Conservation (phyloP, 2,113 vertebrate species). For the Takifugu flavidus region DNA sequence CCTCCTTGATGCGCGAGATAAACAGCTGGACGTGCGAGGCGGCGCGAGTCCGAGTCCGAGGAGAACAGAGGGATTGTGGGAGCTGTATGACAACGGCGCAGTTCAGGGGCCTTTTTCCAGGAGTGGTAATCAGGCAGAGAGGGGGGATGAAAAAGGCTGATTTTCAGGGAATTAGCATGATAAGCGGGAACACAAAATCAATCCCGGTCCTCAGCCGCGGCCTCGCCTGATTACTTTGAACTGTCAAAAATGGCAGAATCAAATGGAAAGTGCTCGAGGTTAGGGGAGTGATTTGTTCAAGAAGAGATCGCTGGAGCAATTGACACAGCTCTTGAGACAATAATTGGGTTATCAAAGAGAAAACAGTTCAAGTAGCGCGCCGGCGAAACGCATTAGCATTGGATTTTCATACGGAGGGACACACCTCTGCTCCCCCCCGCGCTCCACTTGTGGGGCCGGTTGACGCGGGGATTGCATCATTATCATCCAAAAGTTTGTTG, state of each 20-base stretch:
- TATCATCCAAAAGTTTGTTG: conserved; percentile 90
- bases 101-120: conserved; percentile 93
- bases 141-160: conserved; percentile 98
- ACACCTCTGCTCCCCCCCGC: conserved; percentile 88
- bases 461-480: conserved; percentile 91
- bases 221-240: conserved; percentile 99
- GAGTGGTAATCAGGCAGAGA: conserved; percentile 86
- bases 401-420: conserved; percentile 94
- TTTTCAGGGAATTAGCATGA: conserved; percentile 99
- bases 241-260: conserved; percentile 99
- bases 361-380: conserved; percentile 99
- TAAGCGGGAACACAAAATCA: conserved; percentile 99
- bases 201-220: conserved; percentile 96
- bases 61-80: conserved; percentile 33
- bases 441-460: conserved; percentile 86
- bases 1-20: too few species aligned
- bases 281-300: conserved; percentile 99
- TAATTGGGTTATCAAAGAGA: conserved; percentile 99
- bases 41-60: too few species aligned
- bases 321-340: conserved; percentile 99
- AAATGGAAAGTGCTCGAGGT: conserved; percentile 99
- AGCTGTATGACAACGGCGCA: conserved; percentile 81
- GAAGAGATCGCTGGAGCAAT: conserved; percentile 99
- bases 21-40: too few species aligned
- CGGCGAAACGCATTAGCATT: conserved; percentile 99